Conservation (phyloP, 2,113 vertebrate species). For the Formicarius rufipectus region DNA sequence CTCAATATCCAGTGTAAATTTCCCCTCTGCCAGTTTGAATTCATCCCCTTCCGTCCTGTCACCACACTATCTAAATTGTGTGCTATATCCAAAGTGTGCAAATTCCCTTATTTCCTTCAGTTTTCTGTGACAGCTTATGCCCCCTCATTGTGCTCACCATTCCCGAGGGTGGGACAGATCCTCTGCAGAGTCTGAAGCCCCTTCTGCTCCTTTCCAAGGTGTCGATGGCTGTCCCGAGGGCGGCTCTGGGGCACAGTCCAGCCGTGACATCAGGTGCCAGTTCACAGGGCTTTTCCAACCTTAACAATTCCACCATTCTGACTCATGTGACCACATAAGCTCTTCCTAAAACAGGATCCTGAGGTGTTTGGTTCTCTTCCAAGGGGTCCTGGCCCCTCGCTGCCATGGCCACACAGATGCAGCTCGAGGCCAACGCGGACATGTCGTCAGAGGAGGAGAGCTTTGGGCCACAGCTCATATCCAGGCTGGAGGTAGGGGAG, state of each 20-base stretch:
- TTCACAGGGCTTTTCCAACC: not conserved
- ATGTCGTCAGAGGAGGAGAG: constrained; percentile 85
- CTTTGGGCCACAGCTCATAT: constrained; percentile 90
- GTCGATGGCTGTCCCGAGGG: not conserved
- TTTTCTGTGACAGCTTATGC: not conserved
- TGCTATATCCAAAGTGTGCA: not conserved
- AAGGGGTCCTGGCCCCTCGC: not conserved
- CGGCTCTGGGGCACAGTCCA: not conserved
- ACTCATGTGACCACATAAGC: no score
- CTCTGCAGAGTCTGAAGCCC: not conserved
- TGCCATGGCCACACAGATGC: constrained; percentile 87
- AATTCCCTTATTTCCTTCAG: not conserved
- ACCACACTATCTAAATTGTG: not conserved
- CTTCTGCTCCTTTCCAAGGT: not conserved
- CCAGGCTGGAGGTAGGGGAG: constrained; percentile 84
- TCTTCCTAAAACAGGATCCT: not conserved
- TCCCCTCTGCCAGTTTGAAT: not conserved
- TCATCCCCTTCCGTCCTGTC: not conserved
- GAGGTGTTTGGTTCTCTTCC: not conserved
- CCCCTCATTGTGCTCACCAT: not conserved
- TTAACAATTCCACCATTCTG: not conserved
- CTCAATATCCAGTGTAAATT: no score
- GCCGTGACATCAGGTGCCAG: not conserved
- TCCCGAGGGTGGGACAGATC: not conserved
- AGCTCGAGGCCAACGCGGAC: constrained; percentile 77